Base-by-base conservation (phyloP, 2,888 invertebrate species). In the Hyposoter dolosus region DNA sequence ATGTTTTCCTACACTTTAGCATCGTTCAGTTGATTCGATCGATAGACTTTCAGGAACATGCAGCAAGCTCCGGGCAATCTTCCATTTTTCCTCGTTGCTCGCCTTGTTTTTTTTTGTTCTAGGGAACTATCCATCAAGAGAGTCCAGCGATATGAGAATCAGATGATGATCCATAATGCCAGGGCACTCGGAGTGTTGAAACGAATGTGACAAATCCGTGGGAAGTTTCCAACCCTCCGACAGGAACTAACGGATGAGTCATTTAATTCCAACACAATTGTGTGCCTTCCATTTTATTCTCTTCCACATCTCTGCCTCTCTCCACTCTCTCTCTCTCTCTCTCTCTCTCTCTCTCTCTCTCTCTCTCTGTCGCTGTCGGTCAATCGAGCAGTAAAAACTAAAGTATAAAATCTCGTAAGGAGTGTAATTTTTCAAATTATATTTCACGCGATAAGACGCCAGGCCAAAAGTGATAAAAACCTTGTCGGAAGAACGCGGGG, bases 91-190 rank as follows among this genome's bases (percentile, higher is more conserved):
- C n/a, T 68, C 35, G 9, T 12, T 53, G 5, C 35, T 53, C 53
- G 6, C 19, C 72, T 17, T n/a, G 12, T 53, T 35, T 35, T 53
- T 28, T 60, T 28, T 50, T 50, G 3, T n/a, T n/a, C 35, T 19
- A 12, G 53, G 35, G 53, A 40, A 79, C 78, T 66, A 83, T 83
- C 83, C 66, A 79, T 83, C 83, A 79, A 74, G 35, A 19, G 50
- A 82, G 35, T 60, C 2, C 75, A 28, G 40, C 15, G 68, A 76
- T 69, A 66, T 17, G 43, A 68, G 68, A 71, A 79, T 69, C 71
- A 65, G 32, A 50, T 50, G 72, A 12, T 60, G 65, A 77, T 77
- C 60, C 60, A 65, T 40, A 43, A 74, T 71, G 65, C 66, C 43
- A 2, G 74, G 35, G 45, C 12, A 45, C 63, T 35, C 63, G 17